Evolutionary conservation across 2,888 invertebrate genomes (phyloP).

Genomic region (Epinotia brunnichana): DNA sequence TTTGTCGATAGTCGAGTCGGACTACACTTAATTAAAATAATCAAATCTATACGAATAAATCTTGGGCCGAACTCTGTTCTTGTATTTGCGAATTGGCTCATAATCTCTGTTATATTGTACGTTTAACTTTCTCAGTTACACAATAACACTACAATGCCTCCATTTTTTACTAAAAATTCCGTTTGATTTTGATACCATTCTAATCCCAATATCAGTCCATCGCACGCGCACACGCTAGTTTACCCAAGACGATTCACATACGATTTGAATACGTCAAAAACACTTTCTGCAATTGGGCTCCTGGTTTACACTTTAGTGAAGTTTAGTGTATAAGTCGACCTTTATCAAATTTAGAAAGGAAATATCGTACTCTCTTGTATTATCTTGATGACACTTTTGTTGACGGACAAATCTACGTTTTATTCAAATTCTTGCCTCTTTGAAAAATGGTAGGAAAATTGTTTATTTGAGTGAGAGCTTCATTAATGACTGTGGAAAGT

Average conservation of each 20-base stretch:
- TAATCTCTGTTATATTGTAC: neutral
- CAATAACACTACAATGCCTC: neutral
- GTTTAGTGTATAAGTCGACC: neutral
- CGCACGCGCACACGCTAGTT: neutral
- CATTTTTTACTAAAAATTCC: neutral
- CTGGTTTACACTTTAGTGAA: neutral
- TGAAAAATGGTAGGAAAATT: neutral
- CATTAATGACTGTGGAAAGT: neutral
- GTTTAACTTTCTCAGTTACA: neutral
- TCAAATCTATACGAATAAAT: neutral
- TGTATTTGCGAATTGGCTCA: too few species aligned
- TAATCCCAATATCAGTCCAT: neutral
- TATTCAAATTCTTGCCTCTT: neutral
- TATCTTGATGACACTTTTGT: too few species aligned
- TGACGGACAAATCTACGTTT: too few species aligned
- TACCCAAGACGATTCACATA: neutral
- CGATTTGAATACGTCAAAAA: neutral
- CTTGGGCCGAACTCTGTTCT: neutral
- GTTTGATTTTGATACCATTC: neutral
- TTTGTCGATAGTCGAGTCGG: neutral
- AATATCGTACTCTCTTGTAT: neutral
- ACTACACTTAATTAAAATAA: neutral
- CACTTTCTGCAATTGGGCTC: neutral
- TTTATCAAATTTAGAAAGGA: neutral
- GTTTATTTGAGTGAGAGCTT: neutral